phyloP scores from a whole-genome alignment of 2,888 invertebrate genomes.

The Athripsodes cinereus region DNA sequence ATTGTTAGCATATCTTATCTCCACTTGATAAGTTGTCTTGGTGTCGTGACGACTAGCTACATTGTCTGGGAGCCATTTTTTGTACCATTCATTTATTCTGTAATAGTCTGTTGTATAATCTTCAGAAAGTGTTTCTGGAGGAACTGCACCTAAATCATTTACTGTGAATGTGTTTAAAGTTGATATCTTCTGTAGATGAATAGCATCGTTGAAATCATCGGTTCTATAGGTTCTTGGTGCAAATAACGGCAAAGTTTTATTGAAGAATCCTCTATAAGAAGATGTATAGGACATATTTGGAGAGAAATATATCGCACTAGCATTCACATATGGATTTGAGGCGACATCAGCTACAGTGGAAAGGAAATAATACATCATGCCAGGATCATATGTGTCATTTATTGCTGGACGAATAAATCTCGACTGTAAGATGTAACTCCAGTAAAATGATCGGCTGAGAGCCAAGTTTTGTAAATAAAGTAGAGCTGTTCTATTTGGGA shows the following conservation, averaged over 20 bases:
- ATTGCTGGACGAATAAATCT: slow-evolving; percentile 85
- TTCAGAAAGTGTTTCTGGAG: slow-evolving; percentile 67
- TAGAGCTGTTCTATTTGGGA: slow-evolving; percentile 89
- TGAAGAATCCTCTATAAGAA: slow-evolving; percentile 92
- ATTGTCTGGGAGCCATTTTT: slow-evolving; percentile 83
- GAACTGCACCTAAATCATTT: slow-evolving; percentile 79
- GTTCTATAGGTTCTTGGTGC: slow-evolving; percentile 88
- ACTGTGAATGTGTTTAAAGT: slow-evolving; percentile 89
- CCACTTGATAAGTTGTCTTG: slow-evolving; percentile 89
- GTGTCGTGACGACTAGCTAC: slow-evolving; percentile 80
- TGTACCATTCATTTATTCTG: slow-evolving; percentile 92
- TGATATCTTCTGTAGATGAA: slow-evolving; percentile 90
- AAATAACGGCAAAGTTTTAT: slow-evolving; percentile 89
- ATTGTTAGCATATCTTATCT: slow-evolving; percentile 89
- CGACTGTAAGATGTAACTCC: slow-evolving; percentile 89
- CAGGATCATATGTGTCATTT: slow-evolving; percentile 91
- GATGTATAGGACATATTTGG: slow-evolving; percentile 92
- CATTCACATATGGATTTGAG: slow-evolving; percentile 85
- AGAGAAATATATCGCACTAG: slow-evolving; percentile 89
- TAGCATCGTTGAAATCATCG: slow-evolving; percentile 94
- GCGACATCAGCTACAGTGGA: slow-evolving; percentile 94
- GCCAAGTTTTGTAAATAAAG: slow-evolving; percentile 95
- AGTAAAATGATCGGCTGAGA: slow-evolving; percentile 91
- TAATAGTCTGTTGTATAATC: slow-evolving; percentile 91
- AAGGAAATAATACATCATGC: slow-evolving; percentile 96